Evolutionary conservation across 2,888 invertebrate species (phyloP).

Genomic region (Pyrgus malvae): DNA sequence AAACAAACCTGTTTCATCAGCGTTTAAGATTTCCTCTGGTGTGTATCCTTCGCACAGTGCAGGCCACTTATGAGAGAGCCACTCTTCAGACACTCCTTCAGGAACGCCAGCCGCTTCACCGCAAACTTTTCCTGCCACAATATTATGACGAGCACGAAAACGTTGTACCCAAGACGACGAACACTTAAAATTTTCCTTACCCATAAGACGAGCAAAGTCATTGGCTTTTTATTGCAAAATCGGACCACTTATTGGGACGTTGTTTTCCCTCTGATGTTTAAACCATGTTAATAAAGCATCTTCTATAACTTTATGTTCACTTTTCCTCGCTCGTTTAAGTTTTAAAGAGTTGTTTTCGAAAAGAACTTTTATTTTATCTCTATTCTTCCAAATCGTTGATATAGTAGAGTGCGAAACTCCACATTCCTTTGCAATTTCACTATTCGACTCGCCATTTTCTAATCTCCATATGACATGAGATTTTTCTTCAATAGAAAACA

Average conservation of each 20-base stretch:
- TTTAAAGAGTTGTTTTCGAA: slow-evolving; percentile 40
- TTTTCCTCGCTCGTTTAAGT: slow-evolving; percentile 38
- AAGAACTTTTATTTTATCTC: slow-evolving; percentile 37
- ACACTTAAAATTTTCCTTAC: slow-evolving; percentile 35
- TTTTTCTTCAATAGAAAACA: slow-evolving; percentile 14
- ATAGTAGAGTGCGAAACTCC: slow-evolving; percentile 30
- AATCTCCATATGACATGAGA: slow-evolving; percentile 27
- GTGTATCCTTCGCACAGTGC: slow-evolving; percentile 37
- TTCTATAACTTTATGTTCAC: slow-evolving; percentile 37
- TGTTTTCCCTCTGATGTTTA: slow-evolving; percentile 37
- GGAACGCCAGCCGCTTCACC: slow-evolving; percentile 40
- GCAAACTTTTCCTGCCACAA: slow-evolving; percentile 40
- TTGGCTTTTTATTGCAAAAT: slow-evolving; percentile 37
- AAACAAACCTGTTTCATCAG: slow-evolving; percentile 42
- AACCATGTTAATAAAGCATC: slow-evolving; percentile 39
- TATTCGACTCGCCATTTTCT: slow-evolving; percentile 16
- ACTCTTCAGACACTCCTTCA: slow-evolving; percentile 34
- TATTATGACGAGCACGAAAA: slow-evolving; percentile 39
- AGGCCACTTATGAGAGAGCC: slow-evolving; percentile 37
- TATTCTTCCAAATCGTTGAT: slow-evolving; percentile 30
- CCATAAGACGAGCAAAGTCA: slow-evolving; percentile 33
- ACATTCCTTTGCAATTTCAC: slow-evolving; percentile 25
- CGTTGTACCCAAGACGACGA: slow-evolving; percentile 39
- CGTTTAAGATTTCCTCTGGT: slow-evolving; percentile 39
- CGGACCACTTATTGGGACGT: slow-evolving; percentile 33